Evolutionary conservation across 2,797 vertebrate species (phyloP).

Genomic region (Ptychadena robeensis): DNA sequence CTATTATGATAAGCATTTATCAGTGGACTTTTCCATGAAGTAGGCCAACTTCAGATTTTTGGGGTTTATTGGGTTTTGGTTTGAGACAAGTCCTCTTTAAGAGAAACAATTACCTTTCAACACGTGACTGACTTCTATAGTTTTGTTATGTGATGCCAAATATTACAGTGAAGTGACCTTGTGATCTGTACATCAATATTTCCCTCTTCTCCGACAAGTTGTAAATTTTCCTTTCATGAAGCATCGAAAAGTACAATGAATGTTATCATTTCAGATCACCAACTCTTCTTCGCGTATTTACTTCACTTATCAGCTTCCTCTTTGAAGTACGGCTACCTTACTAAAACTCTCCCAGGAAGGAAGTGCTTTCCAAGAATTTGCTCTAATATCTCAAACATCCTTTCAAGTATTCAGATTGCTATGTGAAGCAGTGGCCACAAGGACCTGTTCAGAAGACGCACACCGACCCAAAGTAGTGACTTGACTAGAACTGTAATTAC

Average conservation of each 20-base stretch:
- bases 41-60: background rate
- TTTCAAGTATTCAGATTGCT: background rate
- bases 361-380: constrained; percentile 16
- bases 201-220: background rate
- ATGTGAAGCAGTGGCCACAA: background rate
- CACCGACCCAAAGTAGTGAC: background rate
- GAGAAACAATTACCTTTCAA: background rate
- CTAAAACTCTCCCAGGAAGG: constrained; percentile 26
- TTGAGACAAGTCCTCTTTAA: background rate
- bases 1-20: background rate
- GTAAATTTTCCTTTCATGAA: background rate
- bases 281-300: constrained; percentile 15
- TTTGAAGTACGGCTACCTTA: constrained; percentile 30
- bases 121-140: background rate
- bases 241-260: background rate
- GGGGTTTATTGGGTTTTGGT: too few relatives aligned
- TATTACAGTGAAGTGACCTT: background rate
- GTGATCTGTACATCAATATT: background rate
- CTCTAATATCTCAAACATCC: constrained; percentile 20
- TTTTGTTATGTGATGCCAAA: background rate
- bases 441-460: background rate
- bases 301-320: constrained; percentile 8
- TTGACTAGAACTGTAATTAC: constrained; percentile 4
- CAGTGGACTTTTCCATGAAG: background rate
- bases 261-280: background rate